Evolutionary conservation across 2,113 vertebrate genomes (phyloP), one percentile per base, ranked within the genome.

Genomic region (Corythornis vintsioides): DNA sequence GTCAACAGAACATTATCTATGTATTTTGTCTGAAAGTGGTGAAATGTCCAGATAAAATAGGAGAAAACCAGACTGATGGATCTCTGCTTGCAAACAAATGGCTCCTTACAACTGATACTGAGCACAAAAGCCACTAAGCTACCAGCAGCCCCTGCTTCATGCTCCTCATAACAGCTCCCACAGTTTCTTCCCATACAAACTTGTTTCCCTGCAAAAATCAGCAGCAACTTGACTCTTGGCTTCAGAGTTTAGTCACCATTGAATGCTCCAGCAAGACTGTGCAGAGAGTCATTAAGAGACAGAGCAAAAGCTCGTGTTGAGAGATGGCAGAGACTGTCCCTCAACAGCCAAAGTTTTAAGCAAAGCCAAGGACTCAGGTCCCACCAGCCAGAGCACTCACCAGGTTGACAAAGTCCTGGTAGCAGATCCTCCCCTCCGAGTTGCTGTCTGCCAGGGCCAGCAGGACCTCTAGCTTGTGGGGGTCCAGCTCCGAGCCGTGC

Each of bases 361-460:
- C 40, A 74, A 74, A 86, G 47, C 9, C 70, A 52, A 71, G 69
- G 63, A 31, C 78, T 76, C 35, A 50, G 29, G 50, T 47, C 20
- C 53, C 72, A 33, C 47, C 55, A 88, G 55, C 26, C 33, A 25
- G 53, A 84, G 74, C 43, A 91, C 99, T 99, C 96, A 99, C 99
- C 98, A 99, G 98, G 97, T 98, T 99, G 96, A 98, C 98, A 79
- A 99, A 99, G 94, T 99, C 99, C 97, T 99, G 99, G 97, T 99
- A 99, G 97, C 98, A 98, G 97, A 99, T 98, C 96, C 98, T 99
- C 31, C 99, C 99, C 9, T 99, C 98, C 0, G 98, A 98, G 47
- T 99, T 99, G 95, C 98, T 98, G 88, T 99, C 98, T 8, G 99
- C 98, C 11, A 99, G 98, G 40, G 99, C 99, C 97, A 99, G 96